A percentile compares a stretch with the other conserved stretches of the same genome.
phyloP scores from a whole-genome alignment of 2,797 vertebrate genomes.

The Erethizon dorsatum region DNA sequence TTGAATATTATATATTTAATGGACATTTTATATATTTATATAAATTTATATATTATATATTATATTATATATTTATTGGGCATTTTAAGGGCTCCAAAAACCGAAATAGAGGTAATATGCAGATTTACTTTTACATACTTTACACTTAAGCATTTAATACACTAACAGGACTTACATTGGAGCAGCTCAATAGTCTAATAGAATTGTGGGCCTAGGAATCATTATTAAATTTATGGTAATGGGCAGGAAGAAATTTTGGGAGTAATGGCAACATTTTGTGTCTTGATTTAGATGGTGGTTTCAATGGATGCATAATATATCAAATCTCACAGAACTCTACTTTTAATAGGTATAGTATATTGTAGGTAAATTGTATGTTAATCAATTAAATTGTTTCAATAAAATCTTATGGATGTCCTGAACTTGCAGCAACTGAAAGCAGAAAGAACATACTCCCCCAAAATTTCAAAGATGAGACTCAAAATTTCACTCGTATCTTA shows the following conservation, averaged over 20 bases:
- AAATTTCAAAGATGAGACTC: slow-evolving; percentile 31
- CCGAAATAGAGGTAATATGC: slow-evolving; percentile 3
- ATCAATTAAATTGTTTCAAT: slow-evolving; percentile 3
- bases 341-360: slow-evolving; percentile 42
- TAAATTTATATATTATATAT: not conserved
- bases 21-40: not conserved
- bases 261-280: not conserved
- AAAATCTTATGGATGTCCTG: not conserved
- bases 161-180: not conserved
- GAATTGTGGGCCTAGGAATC: slow-evolving; percentile 2
- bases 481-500: slow-evolving; percentile 12
- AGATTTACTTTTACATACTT: slow-evolving; percentile 33
- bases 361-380: not conserved
- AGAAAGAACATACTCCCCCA: not conserved
- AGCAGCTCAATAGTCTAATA: not conserved
- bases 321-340: not conserved
- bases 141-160: slow-evolving; percentile 41
- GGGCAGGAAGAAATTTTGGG: not conserved
- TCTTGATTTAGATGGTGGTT: not conserved
- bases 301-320: not conserved
- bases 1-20: not conserved
- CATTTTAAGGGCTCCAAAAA: slow-evolving; percentile 27
- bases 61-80: not conserved
- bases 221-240: not conserved
- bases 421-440: slow-evolving; percentile 34